Base-by-base conservation (phyloP, 1,140 invertebrate genomes). In the Zaprionus taronus region DNA sequence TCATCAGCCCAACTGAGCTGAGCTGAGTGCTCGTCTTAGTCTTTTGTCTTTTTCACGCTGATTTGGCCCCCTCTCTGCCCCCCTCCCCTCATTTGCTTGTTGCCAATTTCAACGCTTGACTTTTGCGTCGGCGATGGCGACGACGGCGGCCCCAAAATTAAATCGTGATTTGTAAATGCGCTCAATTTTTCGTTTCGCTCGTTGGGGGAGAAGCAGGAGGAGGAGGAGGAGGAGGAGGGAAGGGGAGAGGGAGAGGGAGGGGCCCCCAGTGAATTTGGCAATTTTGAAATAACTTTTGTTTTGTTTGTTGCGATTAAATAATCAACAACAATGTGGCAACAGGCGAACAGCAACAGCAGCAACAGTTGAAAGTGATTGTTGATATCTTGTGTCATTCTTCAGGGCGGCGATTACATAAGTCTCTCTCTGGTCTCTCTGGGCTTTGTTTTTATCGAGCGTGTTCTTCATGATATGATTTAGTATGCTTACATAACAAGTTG, bases 141-240 rank as follows among this genome's bases (percentile, higher is more conserved):
- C 28, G 15, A 11, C 28, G 20, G 20, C 14, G 28, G 61, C 26
- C 72, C 74, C 71, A 70, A 87, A 87, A 87, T 89, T 87, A 89
- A 87, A 87, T 87, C 84, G 84, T 87, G 84, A 87, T 87, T 87
- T 87, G 84, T 87, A 87, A 87, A 87, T 87, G 84, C 84, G 86
- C 84, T 87, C 84, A 87, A 89, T 89, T 84, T 87, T 89, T 89
- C 74, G 80, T 87, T 77, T 80, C 80, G 77, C 80, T 65, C 22
- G 55, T 14, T 67, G 47, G 55, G 56, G 28, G 49, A 26, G 51
- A 64, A 58, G 41, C 5, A 4, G 14, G 24, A 41, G 34, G 9
- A 41, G 55, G 6, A 15, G 1, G 55, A 22, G 15, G 14, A 3
- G 7, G 9, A 41, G 55, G 6, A 15, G 1, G 55, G 17, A 11